Evolutionary conservation across 1,140 invertebrate genomes (phyloP).

Genomic region (Zaprionus taronus): DNA sequence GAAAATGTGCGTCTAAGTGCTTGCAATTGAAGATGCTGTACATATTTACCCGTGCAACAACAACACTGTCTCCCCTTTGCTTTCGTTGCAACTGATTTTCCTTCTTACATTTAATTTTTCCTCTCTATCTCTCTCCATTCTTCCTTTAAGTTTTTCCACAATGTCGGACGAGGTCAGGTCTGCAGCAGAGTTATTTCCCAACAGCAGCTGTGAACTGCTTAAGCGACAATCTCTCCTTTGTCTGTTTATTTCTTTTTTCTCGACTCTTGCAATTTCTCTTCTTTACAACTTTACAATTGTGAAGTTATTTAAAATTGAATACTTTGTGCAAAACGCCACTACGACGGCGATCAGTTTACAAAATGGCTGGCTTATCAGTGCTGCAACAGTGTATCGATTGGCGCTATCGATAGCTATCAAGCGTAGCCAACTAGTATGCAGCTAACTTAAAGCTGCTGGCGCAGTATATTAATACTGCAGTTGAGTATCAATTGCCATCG

Average conservation of each 20-base stretch:
- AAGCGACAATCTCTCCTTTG: background rate
- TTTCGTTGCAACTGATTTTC: slow-evolving; percentile 25
- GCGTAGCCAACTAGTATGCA: background rate
- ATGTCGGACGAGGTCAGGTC: slow-evolving; percentile 20
- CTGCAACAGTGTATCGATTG: background rate
- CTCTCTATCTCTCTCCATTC: background rate
- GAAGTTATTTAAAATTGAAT: slow-evolving; percentile 8
- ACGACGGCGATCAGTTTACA: background rate
- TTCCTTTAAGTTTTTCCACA: slow-evolving; percentile 11
- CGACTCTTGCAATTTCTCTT: background rate
- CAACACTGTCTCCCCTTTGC: slow-evolving; percentile 5
- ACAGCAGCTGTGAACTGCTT: slow-evolving; percentile 14
- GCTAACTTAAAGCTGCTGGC: background rate
- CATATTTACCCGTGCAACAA: slow-evolving; percentile 21
- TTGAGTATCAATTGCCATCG: background rate
- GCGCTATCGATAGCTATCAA: background rate
- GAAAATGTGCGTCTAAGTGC: slow-evolving; percentile 39
- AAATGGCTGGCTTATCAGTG: background rate
- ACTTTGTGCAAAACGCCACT: background rate
- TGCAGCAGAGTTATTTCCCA: slow-evolving; percentile 12
- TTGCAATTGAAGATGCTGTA: slow-evolving; percentile 37
- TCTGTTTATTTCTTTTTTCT: background rate
- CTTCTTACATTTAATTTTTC: background rate
- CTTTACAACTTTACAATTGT: slow-evolving; percentile 1
- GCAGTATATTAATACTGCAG: background rate